These are phyloP conservation scores for Volucella bombylans DNA, from an alignment of 2,888 invertebrate species.

Conservation along the genomic window DNA sequence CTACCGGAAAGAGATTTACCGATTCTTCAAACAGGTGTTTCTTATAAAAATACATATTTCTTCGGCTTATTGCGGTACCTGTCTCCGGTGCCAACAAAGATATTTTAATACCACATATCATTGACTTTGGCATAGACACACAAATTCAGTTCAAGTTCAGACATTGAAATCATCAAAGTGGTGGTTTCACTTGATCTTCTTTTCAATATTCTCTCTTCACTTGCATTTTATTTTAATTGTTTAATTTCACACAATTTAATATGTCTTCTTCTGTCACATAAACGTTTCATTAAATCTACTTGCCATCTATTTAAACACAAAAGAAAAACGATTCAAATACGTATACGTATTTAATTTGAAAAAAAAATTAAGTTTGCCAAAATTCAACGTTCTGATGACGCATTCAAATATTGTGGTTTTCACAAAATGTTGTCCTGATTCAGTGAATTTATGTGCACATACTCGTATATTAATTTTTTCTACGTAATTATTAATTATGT, in stretches of 20 bases:
- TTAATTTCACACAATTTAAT: background rate
- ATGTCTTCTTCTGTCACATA: background rate
- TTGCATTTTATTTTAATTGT: background rate
- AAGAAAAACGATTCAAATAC: too few relatives aligned
- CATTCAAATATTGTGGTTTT: too few relatives aligned
- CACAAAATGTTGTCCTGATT: too few relatives aligned
- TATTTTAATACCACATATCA: conserved; percentile 38
- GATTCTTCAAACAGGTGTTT: conserved; percentile 26
- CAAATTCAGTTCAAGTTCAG: conserved; percentile 53
- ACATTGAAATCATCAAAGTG: conserved; percentile 26
- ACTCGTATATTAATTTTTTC: too few relatives aligned
- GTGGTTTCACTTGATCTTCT: conserved; percentile 16
- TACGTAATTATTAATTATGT: too few relatives aligned
- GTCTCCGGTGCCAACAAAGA: conserved; percentile 34
- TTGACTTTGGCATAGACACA: conserved; percentile 44
- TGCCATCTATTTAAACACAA: background rate
- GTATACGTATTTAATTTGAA: too few relatives aligned
- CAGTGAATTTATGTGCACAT: too few relatives aligned
- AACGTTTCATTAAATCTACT: conserved; percentile 1
- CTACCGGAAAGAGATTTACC: background rate
- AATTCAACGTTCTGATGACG: too few relatives aligned
- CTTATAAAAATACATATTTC: conserved; percentile 20
- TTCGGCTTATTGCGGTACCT: conserved; percentile 10
- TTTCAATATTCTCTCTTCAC: background rate
- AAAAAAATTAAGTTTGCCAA: too few relatives aligned